Evolutionary conservation across 2,113 vertebrate genomes (phyloP).

Genomic region (Alligator mississippiensis): DNA sequence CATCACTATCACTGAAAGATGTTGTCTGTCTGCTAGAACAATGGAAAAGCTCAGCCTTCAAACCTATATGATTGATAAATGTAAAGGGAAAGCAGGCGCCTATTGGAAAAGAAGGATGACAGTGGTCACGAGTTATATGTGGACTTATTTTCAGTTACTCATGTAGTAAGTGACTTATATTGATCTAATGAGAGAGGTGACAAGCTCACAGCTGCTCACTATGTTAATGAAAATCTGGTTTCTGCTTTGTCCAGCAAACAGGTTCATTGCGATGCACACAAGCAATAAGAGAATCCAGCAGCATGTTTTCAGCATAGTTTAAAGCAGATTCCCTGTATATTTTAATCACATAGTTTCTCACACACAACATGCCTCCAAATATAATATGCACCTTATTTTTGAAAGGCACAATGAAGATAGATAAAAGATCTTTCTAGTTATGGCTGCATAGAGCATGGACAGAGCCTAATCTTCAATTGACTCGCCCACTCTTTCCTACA

Average conservation of each 20-base stretch:
- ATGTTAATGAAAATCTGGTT: background rate
- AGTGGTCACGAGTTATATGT: background rate
- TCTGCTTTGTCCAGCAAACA: background rate
- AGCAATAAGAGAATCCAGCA: background rate
- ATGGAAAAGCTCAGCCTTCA: background rate
- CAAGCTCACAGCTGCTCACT: background rate
- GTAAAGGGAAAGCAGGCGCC: background rate
- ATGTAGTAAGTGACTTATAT: background rate
- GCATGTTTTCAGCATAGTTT: fast-evolving
- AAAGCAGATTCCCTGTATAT: background rate
- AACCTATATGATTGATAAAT: background rate
- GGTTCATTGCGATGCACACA: background rate
- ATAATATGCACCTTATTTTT: no score
- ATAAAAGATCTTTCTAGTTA: no score
- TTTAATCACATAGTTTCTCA: background rate
- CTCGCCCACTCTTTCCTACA: no score
- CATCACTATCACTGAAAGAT: background rate
- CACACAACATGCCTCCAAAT: no score
- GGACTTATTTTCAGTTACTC: background rate
- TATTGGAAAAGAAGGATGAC: background rate
- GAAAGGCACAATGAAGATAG: no score
- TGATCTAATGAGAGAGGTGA: background rate
- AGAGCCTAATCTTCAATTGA: no score
- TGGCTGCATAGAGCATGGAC: no score
- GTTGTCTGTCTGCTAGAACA: background rate